These are phyloP conservation scores for Chiloscyllium punctatum DNA, from an alignment of 2,797 vertebrate genomes.

Conservation along the genomic window DNA sequence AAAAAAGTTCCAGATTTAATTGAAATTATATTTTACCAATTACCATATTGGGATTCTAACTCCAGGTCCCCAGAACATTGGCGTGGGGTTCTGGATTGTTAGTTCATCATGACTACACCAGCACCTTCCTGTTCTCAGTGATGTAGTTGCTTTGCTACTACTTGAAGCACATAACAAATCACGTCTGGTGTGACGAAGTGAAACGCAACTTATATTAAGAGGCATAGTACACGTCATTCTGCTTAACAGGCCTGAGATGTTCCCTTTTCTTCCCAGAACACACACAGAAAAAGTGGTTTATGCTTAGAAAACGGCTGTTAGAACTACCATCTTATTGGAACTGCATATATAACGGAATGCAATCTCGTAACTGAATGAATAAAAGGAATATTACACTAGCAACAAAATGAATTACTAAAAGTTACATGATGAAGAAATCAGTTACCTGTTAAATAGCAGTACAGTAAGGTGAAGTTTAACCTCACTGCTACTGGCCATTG, in stretches of 20 bases:
- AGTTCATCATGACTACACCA: too few species aligned
- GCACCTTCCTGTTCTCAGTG: neutral
- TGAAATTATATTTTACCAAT: too few species aligned
- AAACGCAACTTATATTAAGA: neutral
- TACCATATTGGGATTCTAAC: too few species aligned
- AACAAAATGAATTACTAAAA: neutral
- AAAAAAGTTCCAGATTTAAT: too few species aligned
- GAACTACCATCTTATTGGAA: too few species aligned
- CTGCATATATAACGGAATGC: neutral
- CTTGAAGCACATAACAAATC: neutral
- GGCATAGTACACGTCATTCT: neutral
- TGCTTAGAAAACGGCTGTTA: neutral
- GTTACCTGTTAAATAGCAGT: constrained; percentile 79
- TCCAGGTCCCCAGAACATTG: too few species aligned
- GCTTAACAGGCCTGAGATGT: neutral
- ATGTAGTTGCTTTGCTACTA: neutral
- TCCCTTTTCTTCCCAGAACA: neutral
- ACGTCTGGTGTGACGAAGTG: neutral
- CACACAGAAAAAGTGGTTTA: neutral
- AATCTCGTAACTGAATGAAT: neutral
- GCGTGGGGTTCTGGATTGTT: too few species aligned
- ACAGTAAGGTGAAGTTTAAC: constrained; percentile 78
- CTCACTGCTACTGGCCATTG: constrained; percentile 61
- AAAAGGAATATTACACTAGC: neutral
- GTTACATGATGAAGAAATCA: constrained; percentile 7